A percentile compares a stretch with the other conserved stretches of the same genome.
phyloP scores from a whole-genome alignment of 2,113 vertebrate genomes.

The Eulacestoma nigropectus region DNA sequence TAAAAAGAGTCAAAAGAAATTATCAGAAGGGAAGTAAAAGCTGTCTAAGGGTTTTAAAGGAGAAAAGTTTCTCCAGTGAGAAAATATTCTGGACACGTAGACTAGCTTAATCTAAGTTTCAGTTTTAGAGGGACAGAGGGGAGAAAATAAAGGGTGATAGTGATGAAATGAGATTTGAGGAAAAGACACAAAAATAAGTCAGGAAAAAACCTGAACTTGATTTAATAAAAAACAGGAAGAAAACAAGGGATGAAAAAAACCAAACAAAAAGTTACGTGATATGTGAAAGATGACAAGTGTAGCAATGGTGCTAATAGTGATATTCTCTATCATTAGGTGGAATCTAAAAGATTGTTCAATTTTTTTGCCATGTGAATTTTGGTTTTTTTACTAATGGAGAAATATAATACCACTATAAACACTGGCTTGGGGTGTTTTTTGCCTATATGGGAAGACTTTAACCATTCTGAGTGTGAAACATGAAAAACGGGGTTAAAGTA shows the following conservation, averaged over 20 bases:
- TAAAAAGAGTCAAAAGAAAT: neutral
- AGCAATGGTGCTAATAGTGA: neutral
- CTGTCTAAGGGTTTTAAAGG: neutral
- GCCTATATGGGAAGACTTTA: neutral
- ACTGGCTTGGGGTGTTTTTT: neutral
- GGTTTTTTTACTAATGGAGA: neutral
- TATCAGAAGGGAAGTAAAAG: neutral
- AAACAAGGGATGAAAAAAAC: neutral
- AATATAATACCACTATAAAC: neutral
- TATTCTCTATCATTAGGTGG: neutral
- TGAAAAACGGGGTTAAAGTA: neutral
- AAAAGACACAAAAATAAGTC: neutral
- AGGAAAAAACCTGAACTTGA: neutral
- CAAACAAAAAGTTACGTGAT: fast-evolving
- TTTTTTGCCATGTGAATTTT: neutral
- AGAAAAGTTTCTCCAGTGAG: neutral
- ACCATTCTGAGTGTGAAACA: neutral
- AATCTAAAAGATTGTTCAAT: neutral
- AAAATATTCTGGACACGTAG: neutral
- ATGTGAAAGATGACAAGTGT: neutral
- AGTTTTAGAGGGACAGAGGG: neutral
- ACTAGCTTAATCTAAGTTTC: neutral
- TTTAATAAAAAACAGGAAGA: neutral
- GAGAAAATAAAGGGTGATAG: neutral
- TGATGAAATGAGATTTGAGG: neutral